Evolutionary conservation across 2,113 vertebrate species (phyloP).

Genomic region (Cygnus buccinator): DNA sequence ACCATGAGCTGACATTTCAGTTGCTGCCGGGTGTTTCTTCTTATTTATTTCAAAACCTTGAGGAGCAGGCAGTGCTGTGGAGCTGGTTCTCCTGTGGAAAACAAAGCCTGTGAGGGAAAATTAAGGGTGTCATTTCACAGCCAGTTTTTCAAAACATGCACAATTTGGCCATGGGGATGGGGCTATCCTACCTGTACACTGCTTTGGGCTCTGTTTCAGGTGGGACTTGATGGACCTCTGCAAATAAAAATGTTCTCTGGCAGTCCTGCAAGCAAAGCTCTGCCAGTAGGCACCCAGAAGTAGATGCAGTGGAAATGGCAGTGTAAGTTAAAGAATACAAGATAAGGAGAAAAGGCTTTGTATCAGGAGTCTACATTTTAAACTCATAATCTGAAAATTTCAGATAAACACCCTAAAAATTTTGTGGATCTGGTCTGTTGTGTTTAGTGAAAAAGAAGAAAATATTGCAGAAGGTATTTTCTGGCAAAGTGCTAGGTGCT

Average conservation of each 20-base stretch:
- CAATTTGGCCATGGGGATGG: too few species aligned
- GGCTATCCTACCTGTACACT: fast-evolving
- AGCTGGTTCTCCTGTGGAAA: background rate
- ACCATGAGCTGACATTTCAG: background rate
- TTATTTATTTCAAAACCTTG: background rate
- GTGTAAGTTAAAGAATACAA: background rate
- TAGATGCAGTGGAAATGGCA: background rate
- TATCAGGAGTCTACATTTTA: background rate
- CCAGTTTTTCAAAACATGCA: background rate
- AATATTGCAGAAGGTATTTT: background rate
- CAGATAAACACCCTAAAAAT: background rate
- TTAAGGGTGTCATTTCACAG: fast-evolving
- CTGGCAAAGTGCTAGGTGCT: background rate
- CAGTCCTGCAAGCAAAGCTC: background rate
- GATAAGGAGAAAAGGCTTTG: fast-evolving
- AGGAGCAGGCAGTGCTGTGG: background rate
- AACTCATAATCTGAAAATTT: background rate
- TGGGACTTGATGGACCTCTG: background rate
- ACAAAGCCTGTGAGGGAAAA: background rate
- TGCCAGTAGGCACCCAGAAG: background rate
- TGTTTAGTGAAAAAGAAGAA: background rate
- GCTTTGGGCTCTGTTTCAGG: background rate
- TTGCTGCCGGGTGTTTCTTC: background rate
- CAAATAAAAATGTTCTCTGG: fast-evolving
- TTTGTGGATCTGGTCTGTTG: fast-evolving